These are phyloP conservation scores for Cheilosia vulpina DNA, from an alignment of 2,888 invertebrate species.

Conservation along the genomic window DNA sequence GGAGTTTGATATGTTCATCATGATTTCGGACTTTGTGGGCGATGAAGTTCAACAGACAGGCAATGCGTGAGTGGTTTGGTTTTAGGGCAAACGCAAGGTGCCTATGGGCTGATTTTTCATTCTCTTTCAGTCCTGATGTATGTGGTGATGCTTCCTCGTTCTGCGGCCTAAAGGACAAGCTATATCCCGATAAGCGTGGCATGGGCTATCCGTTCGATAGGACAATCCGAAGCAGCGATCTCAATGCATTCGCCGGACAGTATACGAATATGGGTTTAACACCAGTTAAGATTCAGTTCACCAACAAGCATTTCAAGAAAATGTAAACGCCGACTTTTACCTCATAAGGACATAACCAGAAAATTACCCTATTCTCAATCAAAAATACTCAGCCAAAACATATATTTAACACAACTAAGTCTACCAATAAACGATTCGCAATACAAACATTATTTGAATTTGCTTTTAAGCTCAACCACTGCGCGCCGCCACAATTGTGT, in stretches of 20 bases:
- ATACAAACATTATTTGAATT: neutral
- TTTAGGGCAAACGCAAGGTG: neutral
- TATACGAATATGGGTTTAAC: constrained; percentile 88
- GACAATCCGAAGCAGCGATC: constrained; percentile 82
- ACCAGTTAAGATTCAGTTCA: constrained; percentile 87
- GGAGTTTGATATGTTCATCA: constrained; percentile 89
- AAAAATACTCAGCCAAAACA: too few species aligned
- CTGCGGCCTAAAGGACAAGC: constrained; percentile 88
- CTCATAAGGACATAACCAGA: neutral
- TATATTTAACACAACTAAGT: neutral
- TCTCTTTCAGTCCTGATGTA: constrained; percentile 76
- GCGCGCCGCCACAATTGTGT: rapidly evolving
- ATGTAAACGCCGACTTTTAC: neutral
- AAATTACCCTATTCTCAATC: neutral
- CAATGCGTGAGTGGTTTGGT: constrained; percentile 17
- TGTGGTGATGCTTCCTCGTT: constrained; percentile 88
- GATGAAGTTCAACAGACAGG: constrained; percentile 82
- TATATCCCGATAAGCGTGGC: constrained; percentile 87
- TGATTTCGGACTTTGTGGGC: constrained; percentile 89
- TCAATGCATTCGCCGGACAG: constrained; percentile 87
- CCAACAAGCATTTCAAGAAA: constrained; percentile 55
- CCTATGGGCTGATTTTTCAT: neutral
- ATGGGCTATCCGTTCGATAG: constrained; percentile 88
- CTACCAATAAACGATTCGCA: constrained; percentile 14
- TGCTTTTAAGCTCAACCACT: neutral